Evolutionary conservation across 2,113 vertebrate species (phyloP).

Genomic region (Mormyrus lacerda): DNA sequence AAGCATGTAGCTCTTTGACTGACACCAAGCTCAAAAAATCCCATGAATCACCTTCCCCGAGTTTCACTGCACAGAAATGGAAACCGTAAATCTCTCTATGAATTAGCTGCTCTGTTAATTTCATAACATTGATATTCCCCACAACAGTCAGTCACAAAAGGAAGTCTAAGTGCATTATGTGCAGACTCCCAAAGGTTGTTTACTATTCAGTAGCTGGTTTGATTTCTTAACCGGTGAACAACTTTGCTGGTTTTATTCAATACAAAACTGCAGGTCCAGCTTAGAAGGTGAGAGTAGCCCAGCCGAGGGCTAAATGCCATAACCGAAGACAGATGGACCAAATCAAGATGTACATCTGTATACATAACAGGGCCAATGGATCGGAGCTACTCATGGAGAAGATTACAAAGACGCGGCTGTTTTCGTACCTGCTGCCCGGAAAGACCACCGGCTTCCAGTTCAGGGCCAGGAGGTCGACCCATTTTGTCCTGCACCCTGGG

Average conservation of each 20-base stretch:
- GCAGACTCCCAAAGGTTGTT: not conserved
- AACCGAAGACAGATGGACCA: not conserved
- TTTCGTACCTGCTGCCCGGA: slow-evolving; percentile 8
- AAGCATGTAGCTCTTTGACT: not conserved
- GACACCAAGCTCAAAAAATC: not conserved
- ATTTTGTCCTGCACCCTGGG: not conserved
- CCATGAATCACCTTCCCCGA: not conserved
- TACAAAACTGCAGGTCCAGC: not conserved
- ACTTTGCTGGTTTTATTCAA: not conserved
- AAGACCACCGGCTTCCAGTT: not conserved
- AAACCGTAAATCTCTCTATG: not conserved
- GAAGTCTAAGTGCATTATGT: not conserved
- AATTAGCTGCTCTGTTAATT: not conserved
- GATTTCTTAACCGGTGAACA: not conserved
- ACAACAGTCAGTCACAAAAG: not conserved
- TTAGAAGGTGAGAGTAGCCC: not conserved
- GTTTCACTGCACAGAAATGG: not conserved
- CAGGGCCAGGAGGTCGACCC: not conserved
- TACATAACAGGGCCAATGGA: not conserved
- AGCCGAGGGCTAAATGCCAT: not conserved
- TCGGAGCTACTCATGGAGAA: not conserved
- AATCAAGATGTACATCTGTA: not conserved
- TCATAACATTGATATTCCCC: not conserved
- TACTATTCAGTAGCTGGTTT: not conserved
- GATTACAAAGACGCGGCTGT: slow-evolving; percentile 11